Conservation (phyloP, 2,888 invertebrate genomes). For the Drosophila barbarae region DNA sequence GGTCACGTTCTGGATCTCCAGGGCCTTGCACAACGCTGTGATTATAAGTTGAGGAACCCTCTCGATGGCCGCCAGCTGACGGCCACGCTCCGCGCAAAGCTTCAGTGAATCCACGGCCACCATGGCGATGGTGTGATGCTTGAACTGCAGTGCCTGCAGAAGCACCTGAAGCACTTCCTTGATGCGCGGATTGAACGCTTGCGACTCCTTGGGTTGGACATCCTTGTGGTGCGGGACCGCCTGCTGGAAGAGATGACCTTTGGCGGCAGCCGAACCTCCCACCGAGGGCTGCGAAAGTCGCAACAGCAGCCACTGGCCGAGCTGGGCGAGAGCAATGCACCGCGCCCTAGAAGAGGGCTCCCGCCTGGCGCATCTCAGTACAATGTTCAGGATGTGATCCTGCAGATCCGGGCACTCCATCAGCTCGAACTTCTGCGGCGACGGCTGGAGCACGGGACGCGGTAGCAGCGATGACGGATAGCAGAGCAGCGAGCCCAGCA, state of each 20-base stretch:
- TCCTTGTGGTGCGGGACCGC: constrained; percentile 69
- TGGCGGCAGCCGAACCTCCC: neutral
- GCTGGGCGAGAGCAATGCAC: constrained; percentile 92
- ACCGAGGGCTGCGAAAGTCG: constrained; percentile 71
- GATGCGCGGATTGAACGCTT: constrained; percentile 75
- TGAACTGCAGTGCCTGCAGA: constrained; percentile 79
- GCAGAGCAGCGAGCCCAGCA: constrained; percentile 91
- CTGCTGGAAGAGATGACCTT: constrained; percentile 63
- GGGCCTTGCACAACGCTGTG: constrained; percentile 77
- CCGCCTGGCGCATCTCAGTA: constrained; percentile 91
- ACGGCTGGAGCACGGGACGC: constrained; percentile 82
- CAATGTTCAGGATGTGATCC: constrained; percentile 92
- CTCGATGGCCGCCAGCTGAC: constrained; percentile 76
- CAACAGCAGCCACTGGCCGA: constrained; percentile 83
- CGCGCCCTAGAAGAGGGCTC: constrained; percentile 94
- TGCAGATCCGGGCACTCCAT: constrained; percentile 80
- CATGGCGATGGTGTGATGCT: constrained; percentile 79
- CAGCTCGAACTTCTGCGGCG: constrained; percentile 80
- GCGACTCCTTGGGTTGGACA: constrained; percentile 36
- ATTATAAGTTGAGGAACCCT: constrained; percentile 77
- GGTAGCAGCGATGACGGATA: constrained; percentile 85
- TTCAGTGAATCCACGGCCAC: constrained; percentile 78
- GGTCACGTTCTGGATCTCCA: constrained; percentile 78
- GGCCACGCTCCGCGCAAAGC: constrained; percentile 77
- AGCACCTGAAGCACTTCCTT: constrained; percentile 79